phyloP scores from a whole-genome alignment of 1,140 invertebrate genomes.

The Pogonus chalceus region DNA sequence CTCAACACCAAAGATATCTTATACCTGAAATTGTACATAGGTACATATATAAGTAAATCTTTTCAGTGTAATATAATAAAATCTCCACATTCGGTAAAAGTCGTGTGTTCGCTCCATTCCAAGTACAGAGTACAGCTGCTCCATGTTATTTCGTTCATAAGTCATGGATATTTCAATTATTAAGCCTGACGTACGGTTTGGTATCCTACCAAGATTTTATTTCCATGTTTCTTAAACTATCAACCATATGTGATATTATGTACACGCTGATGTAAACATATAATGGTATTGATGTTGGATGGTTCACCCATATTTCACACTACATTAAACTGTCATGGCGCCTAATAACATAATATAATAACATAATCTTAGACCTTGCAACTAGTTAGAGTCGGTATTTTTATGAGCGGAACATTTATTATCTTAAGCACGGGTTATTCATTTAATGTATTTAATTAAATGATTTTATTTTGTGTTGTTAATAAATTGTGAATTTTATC shows the following conservation, averaged over 20 bases:
- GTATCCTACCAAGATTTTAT: neutral
- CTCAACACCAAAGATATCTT: no score
- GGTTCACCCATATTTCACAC: slow-evolving; percentile 29
- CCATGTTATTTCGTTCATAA: slow-evolving; percentile 1
- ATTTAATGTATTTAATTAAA: neutral
- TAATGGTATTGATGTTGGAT: slow-evolving; percentile 18
- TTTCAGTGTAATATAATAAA: no score
- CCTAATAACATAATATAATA: slow-evolving; percentile 33
- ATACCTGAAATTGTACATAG: no score
- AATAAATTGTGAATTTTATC: neutral
- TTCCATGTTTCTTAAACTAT: neutral
- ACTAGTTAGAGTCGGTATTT: neutral
- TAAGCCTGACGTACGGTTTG: neutral
- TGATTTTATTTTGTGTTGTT: neutral
- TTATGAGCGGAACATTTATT: neutral
- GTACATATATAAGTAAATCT: no score
- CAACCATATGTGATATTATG: neutral
- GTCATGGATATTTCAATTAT: slow-evolving; percentile 7
- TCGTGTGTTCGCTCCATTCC: no score
- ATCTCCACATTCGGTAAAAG: no score
- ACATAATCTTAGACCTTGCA: slow-evolving; percentile 25
- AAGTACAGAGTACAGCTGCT: no score
- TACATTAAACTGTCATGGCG: slow-evolving; percentile 30
- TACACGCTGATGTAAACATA: slow-evolving; percentile 16
- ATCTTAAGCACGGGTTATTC: no score